Evolutionary conservation across 2,797 vertebrate genomes (phyloP).

Genomic region (Melanotaenia maccullochi): DNA sequence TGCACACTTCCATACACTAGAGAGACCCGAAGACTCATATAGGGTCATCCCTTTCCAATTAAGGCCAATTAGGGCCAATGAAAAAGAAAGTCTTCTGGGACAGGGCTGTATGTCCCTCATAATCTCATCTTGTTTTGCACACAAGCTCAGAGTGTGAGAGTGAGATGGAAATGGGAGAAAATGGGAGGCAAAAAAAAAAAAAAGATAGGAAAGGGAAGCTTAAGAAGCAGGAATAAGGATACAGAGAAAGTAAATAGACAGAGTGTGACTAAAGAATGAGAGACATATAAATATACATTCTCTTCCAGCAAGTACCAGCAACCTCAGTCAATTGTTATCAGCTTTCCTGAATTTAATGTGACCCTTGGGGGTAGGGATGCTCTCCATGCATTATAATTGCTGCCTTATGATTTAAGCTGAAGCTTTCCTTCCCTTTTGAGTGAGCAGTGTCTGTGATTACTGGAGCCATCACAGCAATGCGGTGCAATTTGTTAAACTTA

Average conservation of each 20-base stretch:
- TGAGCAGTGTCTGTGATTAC: slow-evolving; percentile 32
- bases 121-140: slow-evolving; percentile 50
- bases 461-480: slow-evolving; percentile 14
- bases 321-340: slow-evolving; percentile 78
- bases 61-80: slow-evolving; percentile 48
- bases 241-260: slow-evolving; percentile 19
- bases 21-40: slow-evolving; percentile 24
- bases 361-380: slow-evolving; percentile 69
- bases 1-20: background rate
- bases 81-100: slow-evolving; percentile 21
- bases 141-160: slow-evolving; percentile 15
- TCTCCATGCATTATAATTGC: slow-evolving; percentile 71
- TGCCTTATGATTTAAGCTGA: slow-evolving; percentile 52
- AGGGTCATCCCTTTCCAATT: slow-evolving; percentile 48
- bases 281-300: slow-evolving; percentile 61
- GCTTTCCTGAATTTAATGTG: slow-evolving; percentile 77
- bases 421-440: slow-evolving; percentile 18
- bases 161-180: slow-evolving; percentile 2
- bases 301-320: slow-evolving; percentile 62
- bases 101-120: slow-evolving; percentile 23
- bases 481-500: slow-evolving; percentile 18
- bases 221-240: slow-evolving; percentile 1
- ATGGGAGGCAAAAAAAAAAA: slow-evolving; percentile 3
- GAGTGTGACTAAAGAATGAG: slow-evolving; percentile 40
- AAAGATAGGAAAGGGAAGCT: slow-evolving; percentile 12